phyloP scores from a whole-genome alignment of 2,888 invertebrate genomes.

The Standfussiana lucernea region DNA sequence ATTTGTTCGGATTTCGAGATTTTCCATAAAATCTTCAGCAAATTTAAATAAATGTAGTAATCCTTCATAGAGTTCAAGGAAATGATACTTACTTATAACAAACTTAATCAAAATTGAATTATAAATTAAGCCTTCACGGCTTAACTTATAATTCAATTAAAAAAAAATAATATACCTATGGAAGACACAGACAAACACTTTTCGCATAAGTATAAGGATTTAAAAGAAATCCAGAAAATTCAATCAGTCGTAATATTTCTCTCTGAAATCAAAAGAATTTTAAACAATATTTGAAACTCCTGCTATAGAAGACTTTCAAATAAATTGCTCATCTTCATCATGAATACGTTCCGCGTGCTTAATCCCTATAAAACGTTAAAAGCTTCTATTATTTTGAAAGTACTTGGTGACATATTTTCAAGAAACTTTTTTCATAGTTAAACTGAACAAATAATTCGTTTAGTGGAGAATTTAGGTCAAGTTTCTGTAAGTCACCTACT shows the following conservation, averaged over 20 bases:
- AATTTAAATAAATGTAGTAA: not conserved
- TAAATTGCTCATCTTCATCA: not conserved
- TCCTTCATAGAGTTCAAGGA: not conserved
- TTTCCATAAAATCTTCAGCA: not conserved
- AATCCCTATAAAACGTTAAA: not conserved
- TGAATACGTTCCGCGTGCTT: not conserved
- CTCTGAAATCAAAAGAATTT: not conserved
- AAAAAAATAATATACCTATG: too few species aligned
- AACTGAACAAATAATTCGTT: not conserved
- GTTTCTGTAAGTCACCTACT: not conserved
- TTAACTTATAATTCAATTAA: too few species aligned
- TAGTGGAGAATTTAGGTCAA: not conserved
- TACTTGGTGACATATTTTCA: not conserved
- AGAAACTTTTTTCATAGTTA: not conserved
- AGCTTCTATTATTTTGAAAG: constrained; percentile 2
- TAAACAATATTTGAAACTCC: constrained; percentile 2
- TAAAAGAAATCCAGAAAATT: not conserved
- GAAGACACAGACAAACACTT: not conserved
- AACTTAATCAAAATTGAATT: not conserved
- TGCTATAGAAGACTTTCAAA: not conserved
- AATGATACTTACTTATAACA: not conserved
- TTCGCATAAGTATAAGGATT: not conserved
- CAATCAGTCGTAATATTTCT: not conserved
- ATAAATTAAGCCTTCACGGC: not conserved
- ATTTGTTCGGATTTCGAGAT: not conserved